These are phyloP conservation scores for Thera britannica DNA, from an alignment of 2,888 invertebrate species.

Conservation along the genomic window DNA sequence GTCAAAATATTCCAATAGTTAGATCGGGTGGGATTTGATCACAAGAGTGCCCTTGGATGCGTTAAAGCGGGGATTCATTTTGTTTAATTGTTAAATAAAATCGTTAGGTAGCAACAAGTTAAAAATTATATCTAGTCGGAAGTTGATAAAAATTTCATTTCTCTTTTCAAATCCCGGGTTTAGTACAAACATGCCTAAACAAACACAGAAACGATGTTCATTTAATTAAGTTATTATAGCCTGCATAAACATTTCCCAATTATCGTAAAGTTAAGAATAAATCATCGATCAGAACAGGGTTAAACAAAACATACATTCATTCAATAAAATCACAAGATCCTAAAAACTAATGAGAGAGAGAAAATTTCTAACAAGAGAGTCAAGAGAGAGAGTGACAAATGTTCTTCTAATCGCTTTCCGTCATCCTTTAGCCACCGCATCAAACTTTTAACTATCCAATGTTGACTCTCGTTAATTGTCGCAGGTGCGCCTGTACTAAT, in stretches of 20 bases:
- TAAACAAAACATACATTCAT: background rate
- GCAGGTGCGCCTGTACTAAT: conserved; percentile 45
- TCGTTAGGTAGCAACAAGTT: background rate
- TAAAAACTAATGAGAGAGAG: no score
- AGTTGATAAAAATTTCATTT: background rate
- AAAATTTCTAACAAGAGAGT: no score
- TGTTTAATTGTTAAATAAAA: background rate
- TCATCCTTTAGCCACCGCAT: conserved; percentile 14
- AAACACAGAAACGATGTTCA: conserved; percentile 7
- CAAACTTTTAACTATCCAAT: conserved; percentile 58
- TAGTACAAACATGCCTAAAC: conserved; percentile 17
- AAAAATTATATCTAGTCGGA: background rate
- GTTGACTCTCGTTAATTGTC: conserved; percentile 69
- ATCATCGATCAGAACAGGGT: background rate
- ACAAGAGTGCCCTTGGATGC: background rate
- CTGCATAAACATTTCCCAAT: conserved; percentile 17
- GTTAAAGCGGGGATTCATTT: background rate
- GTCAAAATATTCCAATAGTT: background rate
- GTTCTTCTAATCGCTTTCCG: conserved; percentile 8
- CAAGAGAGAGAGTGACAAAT: no score
- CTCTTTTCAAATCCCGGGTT: conserved; percentile 5
- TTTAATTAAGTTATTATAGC: conserved; percentile 15
- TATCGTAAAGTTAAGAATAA: conserved; percentile 1
- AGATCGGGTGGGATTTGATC: background rate
- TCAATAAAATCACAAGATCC: background rate